Evolutionary conservation across 2,797 vertebrate genomes (phyloP).

Genomic region (Hippopotamyrus pictus): DNA sequence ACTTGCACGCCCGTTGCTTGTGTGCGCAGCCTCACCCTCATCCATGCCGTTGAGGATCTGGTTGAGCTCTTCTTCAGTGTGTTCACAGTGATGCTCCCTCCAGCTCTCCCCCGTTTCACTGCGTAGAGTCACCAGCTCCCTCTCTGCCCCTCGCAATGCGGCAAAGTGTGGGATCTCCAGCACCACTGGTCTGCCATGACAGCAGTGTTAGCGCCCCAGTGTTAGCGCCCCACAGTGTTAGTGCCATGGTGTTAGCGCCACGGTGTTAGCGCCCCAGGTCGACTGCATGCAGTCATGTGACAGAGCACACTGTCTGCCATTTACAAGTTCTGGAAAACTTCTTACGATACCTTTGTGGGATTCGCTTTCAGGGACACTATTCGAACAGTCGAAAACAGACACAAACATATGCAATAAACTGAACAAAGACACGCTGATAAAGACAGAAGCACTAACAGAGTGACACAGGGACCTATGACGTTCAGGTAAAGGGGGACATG

Average conservation of each 20-base stretch:
- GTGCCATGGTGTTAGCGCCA: neutral
- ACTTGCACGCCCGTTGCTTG: neutral
- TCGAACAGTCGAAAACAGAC: neutral
- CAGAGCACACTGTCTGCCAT: neutral
- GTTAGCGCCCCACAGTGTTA: conserved; percentile 74
- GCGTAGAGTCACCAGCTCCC: conserved; percentile 89
- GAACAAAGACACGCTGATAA: neutral
- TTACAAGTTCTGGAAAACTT: neutral
- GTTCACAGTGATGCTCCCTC: conserved; percentile 93
- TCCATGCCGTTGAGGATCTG: conserved; percentile 95
- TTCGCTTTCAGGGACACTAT: neutral
- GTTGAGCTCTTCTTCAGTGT: conserved; percentile 89
- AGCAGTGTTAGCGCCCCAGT: neutral
- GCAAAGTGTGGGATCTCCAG: conserved; percentile 98
- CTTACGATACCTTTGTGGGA: neutral
- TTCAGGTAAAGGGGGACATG: conserved; percentile 64
- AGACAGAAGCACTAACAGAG: neutral
- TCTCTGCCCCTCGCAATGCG: conserved; percentile 83
- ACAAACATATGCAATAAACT: neutral
- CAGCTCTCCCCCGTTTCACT: conserved; percentile 94
- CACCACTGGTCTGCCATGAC: conserved; percentile 78
- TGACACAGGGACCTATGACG: conserved; percentile 54
- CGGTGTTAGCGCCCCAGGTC: neutral
- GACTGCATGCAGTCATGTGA: neutral
- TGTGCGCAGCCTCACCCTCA: neutral